A percentile compares a stretch with the other conserved stretches of the same genome.
phyloP scores from a whole-genome alignment of 2,888 invertebrate species.

The Callyntrura sp. region DNA sequence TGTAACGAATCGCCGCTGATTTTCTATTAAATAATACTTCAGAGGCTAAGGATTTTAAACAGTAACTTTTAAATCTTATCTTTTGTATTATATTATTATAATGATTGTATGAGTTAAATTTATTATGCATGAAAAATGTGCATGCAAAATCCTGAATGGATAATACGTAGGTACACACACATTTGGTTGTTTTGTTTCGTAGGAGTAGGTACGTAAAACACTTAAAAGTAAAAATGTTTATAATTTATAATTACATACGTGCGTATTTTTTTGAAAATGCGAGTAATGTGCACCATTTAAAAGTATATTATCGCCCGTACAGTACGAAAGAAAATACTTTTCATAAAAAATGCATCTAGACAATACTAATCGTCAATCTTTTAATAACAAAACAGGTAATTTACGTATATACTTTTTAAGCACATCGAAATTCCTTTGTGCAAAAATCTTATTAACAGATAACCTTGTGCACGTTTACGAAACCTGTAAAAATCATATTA shows the following conservation, averaged over 20 bases:
- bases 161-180: not conserved
- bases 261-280: too few species aligned
- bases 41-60: slow-evolving; percentile 37
- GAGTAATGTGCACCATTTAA: too few species aligned
- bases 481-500: not conserved
- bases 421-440: too few species aligned
- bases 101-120: slow-evolving; percentile 47
- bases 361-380: not conserved
- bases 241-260: too few species aligned
- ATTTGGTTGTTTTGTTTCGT: not conserved
- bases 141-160: slow-evolving; percentile 45
- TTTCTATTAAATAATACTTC: slow-evolving; percentile 46
- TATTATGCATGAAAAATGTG: slow-evolving; percentile 65
- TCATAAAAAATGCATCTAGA: not conserved
- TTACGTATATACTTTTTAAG: too few species aligned
- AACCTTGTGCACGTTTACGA: not conserved
- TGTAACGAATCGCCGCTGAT: slow-evolving; percentile 15
- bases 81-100: slow-evolving; percentile 18
- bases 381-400: not conserved
- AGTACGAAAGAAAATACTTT: too few species aligned
- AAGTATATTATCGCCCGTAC: too few species aligned
- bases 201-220: not conserved
- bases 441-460: too few species aligned
- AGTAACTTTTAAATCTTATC: slow-evolving; percentile 21
- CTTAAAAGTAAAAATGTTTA: too few species aligned